Evolutionary conservation across 2,113 vertebrate genomes (phyloP).

Genomic region (Collichthys lucidus): DNA sequence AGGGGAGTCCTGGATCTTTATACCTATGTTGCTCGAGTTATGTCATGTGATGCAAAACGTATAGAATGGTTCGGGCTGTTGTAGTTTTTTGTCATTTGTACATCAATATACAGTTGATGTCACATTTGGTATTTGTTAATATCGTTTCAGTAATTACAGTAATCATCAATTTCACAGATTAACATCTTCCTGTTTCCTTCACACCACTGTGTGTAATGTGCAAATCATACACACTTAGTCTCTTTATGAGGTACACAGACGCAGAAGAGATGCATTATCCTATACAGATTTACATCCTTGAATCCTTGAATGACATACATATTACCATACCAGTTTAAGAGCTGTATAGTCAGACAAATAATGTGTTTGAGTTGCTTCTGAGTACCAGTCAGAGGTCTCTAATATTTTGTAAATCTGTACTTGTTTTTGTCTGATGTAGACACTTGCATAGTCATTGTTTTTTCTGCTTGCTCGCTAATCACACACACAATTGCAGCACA

Average conservation of each 20-base stretch:
- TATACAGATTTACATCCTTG: background rate
- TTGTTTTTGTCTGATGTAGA: background rate
- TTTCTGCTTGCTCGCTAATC: too few species aligned
- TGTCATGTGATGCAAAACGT: background rate
- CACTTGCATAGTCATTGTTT: too few species aligned
- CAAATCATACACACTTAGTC: background rate
- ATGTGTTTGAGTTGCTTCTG: background rate
- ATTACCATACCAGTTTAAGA: background rate
- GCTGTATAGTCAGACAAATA: background rate
- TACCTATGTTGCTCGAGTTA: background rate
- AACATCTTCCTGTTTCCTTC: background rate
- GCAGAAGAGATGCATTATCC: background rate
- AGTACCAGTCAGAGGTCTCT: background rate
- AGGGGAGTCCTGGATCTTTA: constrained; percentile 40
- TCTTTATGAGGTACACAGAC: background rate
- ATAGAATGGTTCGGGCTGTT: background rate
- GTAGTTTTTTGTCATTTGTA: background rate
- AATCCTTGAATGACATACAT: background rate
- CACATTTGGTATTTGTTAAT: background rate
- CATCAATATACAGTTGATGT: background rate
- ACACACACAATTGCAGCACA: too few species aligned
- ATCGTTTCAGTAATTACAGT: background rate
- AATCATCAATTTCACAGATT: background rate
- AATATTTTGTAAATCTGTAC: background rate
- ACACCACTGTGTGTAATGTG: background rate